Base-by-base conservation (phyloP, 1,140 invertebrate genomes). In the Ceratina calcarata region DNA sequence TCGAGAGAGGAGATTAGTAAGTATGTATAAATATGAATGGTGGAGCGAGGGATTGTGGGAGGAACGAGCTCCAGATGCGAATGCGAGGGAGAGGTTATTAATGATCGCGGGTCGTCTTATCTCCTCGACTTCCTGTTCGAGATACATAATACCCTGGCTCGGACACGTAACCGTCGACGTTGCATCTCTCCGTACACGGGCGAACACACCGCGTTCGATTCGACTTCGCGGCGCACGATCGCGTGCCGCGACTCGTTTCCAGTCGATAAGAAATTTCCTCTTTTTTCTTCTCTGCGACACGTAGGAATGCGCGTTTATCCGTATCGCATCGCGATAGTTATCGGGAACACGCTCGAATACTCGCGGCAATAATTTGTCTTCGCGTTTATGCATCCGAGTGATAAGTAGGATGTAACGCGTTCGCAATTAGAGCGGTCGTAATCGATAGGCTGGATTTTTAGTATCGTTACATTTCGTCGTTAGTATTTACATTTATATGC, bases 71-170 rank as follows among this genome's bases (percentile, higher is more conserved):
- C 65, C 74, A 74, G 77, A 79, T 74, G 61, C 22, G 61, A 74
- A 22, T 12, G 32, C 51, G 32, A n/a, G 77, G 15, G 77, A 73
- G 74, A 55, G 81, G 57, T 84, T 87, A 87, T 87, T 87, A 87
- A 87, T 86, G 85, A 72, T 82, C 66, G 37, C 75, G 45, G 57
- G 78, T 66, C 66, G 61, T 61, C 85, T 87, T 87, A 87, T 87
- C 85, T 86, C 84, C 81, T 80, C 65, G 78, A 87, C 85, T 87
- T 87, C 85, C 85, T 83, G 85, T 86, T 84, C 81, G 78, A 78
- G 85, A 87, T 86, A 84, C 81, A 85, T 86, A 83, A 86, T 86
- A 86, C 85, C 81, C 80, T 77, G 78, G 16, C 55, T 70, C 76
- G 80, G 61, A 81, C 66, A 68, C 69, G 70, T 81, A 81, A 78